Percentiles rank a stretch among this genome's conserved stretches.
Evolutionary conservation across 37 sponge, comb jelly and placozoan genomes (phyloP).

Genomic region (Beroe forskalii): DNA sequence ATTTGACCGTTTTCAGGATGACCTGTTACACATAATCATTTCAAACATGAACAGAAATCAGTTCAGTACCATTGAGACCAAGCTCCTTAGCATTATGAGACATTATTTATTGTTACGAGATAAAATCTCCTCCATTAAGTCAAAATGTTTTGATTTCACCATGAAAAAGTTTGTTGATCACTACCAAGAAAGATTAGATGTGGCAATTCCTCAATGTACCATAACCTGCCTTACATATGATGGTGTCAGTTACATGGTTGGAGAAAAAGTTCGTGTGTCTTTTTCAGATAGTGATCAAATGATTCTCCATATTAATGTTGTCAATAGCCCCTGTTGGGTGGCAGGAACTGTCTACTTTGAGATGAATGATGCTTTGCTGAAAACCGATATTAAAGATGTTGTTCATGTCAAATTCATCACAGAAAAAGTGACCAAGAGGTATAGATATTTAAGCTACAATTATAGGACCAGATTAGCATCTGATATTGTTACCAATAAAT

Average conservation of each 20-base stretch:
- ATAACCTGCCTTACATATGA: constrained; percentile 20
- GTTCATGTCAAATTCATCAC: neutral
- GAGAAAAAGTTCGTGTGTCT: neutral
- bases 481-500: neutral
- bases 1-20: constrained; percentile 22
- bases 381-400: constrained; percentile 23
- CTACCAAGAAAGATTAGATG: neutral
- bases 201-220: neutral
- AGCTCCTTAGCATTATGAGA: neutral
- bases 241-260: neutral
- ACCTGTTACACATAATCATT: constrained; percentile 35
- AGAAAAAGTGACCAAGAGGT: neutral
- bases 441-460: constrained; percentile 10
- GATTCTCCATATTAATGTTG: constrained; percentile 17
- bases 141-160: neutral
- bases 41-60: constrained; percentile 33
- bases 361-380: neutral
- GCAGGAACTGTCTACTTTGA: constrained; percentile 50
- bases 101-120: neutral
- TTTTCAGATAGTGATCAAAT: neutral
- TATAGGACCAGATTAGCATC: constrained; percentile 9
- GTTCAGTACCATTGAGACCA: neutral
- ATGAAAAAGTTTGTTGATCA: neutral
- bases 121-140: neutral
- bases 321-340: constrained; percentile 10